Conservation (phyloP, 2,888 invertebrate genomes). For the Ennomos quercinarius region DNA sequence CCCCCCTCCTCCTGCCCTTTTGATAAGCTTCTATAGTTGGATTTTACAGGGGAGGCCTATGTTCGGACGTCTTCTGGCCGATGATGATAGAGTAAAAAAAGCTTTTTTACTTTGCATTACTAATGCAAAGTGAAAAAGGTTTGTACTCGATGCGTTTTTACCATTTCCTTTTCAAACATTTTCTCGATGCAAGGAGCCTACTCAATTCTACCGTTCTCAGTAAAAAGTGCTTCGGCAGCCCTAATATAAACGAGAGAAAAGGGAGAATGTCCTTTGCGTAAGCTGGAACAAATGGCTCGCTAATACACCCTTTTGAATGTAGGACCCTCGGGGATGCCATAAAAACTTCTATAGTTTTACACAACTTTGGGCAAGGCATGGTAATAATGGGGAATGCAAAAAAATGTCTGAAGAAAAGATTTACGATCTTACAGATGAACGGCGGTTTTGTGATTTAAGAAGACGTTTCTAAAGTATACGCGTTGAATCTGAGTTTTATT, state of each 20-base stretch:
- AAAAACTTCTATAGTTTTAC: slow-evolving; percentile 18
- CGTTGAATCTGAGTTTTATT: no score
- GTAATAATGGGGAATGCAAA: slow-evolving; percentile 6
- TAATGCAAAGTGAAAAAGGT: no score
- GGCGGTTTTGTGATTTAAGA: no score
- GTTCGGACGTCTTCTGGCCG: no score
- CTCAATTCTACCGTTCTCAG: slow-evolving; percentile 5
- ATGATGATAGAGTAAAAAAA: no score
- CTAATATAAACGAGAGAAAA: slow-evolving; percentile 14
- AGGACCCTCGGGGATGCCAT: slow-evolving; percentile 9
- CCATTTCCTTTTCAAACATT: slow-evolving; percentile 3
- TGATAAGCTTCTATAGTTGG: no score
- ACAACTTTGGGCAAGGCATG: slow-evolving; percentile 9
- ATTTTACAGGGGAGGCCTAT: no score
- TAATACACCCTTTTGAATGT: slow-evolving; percentile 29
- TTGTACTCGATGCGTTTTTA: neutral
- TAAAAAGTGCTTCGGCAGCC: slow-evolving; percentile 22
- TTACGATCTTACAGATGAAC: no score
- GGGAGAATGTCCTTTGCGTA: slow-evolving; percentile 21
- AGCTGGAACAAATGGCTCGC: slow-evolving; percentile 27
- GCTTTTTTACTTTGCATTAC: no score
- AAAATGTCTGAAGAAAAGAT: neutral
- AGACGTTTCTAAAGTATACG: no score
- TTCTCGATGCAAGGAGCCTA: slow-evolving; percentile 10
- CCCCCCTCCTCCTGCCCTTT: no score